Percentiles rank a stretch among this genome's conserved stretches.
Evolutionary conservation across 1,140 invertebrate genomes (phyloP).

Genomic region (Drosophila tani): DNA sequence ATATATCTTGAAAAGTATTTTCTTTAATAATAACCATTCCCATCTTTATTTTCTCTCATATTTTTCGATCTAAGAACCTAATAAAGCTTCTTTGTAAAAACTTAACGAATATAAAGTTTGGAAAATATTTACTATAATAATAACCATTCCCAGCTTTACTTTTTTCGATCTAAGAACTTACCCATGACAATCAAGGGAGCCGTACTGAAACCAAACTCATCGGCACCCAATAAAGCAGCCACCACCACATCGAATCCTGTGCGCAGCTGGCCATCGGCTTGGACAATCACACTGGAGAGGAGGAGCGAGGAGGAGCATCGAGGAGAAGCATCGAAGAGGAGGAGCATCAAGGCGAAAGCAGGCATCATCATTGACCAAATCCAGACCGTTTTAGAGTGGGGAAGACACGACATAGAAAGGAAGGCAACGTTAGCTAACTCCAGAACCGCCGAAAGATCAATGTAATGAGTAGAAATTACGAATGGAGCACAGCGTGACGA

Average conservation of each 20-base stretch:
- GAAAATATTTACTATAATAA: background rate
- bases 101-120: no score
- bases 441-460: constrained; percentile 25
- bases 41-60: no score
- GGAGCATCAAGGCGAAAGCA: background rate
- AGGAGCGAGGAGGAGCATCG: background rate
- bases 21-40: no score
- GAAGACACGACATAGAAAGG: constrained; percentile 81
- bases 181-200: constrained; percentile 98
- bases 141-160: no score
- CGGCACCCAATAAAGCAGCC: constrained; percentile 97
- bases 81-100: no score
- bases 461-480: constrained; percentile 83
- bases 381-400: constrained; percentile 44
- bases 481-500: constrained; percentile 82
- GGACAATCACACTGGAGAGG: constrained; percentile 92
- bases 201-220: constrained; percentile 99
- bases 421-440: constrained; percentile 63
- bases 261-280: constrained; percentile 97
- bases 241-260: constrained; percentile 99
- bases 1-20: background rate
- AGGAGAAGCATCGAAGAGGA: no score
- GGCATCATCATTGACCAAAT: background rate
- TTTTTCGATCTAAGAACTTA: constrained; percentile 52
- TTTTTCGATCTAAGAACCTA: no score